Evolutionary conservation across 2,888 invertebrate genomes (phyloP).

Genomic region (Zele albiditarsus): DNA sequence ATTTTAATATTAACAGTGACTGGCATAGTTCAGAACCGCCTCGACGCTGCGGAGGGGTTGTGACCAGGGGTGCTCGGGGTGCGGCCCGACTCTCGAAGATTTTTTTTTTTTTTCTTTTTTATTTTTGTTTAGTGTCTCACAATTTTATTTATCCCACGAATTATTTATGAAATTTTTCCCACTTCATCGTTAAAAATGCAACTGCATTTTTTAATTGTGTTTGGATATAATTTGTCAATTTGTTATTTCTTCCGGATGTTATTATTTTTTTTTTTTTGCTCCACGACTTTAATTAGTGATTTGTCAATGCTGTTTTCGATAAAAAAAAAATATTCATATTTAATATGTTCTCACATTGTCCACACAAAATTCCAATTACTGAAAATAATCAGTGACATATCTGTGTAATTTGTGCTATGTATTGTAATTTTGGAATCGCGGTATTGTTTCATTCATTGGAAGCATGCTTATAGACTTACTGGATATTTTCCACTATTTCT

Average conservation of each 20-base stretch:
- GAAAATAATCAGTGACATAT: neutral
- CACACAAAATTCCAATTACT: neutral
- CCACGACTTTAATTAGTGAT: neutral
- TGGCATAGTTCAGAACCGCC: constrained; percentile 39
- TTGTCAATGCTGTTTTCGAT: neutral
- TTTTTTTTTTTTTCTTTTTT: neutral
- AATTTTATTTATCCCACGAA: neutral
- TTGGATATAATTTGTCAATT: constrained; percentile 13
- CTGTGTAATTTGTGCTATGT: constrained; percentile 34
- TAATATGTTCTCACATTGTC: neutral
- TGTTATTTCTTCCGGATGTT: neutral
- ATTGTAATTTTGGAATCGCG: constrained; percentile 27
- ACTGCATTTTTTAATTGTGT: constrained; percentile 6
- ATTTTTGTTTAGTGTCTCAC: neutral
- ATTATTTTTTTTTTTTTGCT: constrained; percentile 6
- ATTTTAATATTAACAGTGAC: constrained; percentile 21
- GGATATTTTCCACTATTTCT: constrained; percentile 26
- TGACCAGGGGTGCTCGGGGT: constrained; percentile 48
- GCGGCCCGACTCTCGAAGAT: constrained; percentile 33
- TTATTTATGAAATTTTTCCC: neutral
- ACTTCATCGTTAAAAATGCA: neutral
- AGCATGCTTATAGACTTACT: constrained; percentile 35
- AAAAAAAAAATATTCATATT: constrained; percentile 8
- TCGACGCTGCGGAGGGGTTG: constrained; percentile 47
- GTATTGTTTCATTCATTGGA: constrained; percentile 34